Conservation (phyloP, 1,140 invertebrate genomes). For the Drosophila funebris region DNA sequence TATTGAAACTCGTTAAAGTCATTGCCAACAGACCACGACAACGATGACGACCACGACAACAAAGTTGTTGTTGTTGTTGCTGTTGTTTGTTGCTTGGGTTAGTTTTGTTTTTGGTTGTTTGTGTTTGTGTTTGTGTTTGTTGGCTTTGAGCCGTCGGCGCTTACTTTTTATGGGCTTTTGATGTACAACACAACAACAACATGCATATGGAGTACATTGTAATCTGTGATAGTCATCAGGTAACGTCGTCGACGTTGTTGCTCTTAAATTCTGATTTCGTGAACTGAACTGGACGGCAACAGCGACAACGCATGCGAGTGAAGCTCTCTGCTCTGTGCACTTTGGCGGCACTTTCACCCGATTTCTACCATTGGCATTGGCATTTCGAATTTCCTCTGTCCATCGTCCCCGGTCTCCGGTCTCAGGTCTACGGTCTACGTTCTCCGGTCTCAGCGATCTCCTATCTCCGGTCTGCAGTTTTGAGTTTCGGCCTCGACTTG, state of each 20-base stretch:
- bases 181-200: constrained; percentile 42
- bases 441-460: constrained; percentile 11
- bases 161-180: constrained; percentile 76
- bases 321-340: constrained; percentile 47
- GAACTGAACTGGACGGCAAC: constrained; percentile 52
- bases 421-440: not conserved
- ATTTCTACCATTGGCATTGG: constrained; percentile 76
- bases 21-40: constrained; percentile 57
- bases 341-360: constrained; percentile 79
- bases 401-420: not conserved
- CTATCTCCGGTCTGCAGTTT: constrained; percentile 33
- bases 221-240: constrained; percentile 75
- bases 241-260: constrained; percentile 38
- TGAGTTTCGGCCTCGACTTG: constrained; percentile 19
- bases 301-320: constrained; percentile 62
- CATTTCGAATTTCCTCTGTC: constrained; percentile 67
- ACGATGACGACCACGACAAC: constrained; percentile 45
- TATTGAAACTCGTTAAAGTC: constrained; percentile 78
- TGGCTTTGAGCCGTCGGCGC: constrained; percentile 53
- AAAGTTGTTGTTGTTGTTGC: constrained; percentile 5
- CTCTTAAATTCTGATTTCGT: constrained; percentile 81
- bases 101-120: constrained; percentile 4
- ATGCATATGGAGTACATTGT: constrained; percentile 57
- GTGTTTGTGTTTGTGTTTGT: too few species aligned
- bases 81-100: constrained; percentile 1